Evolutionary conservation across 2,113 vertebrate species (phyloP).

Genomic region (Barbus barbus): DNA sequence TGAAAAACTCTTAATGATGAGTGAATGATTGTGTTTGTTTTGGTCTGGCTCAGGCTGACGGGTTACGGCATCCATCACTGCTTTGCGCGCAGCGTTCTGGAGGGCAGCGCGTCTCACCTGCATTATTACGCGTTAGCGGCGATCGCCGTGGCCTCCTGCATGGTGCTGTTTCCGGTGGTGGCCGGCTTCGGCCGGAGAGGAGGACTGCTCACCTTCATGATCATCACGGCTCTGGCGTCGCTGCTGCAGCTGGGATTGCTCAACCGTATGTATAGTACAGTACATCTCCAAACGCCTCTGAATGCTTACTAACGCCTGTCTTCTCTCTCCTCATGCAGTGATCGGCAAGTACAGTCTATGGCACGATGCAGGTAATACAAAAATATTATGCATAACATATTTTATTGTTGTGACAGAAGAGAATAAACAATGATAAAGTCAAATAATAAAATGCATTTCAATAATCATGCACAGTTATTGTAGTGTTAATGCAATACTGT

Average conservation of each 20-base stretch:
- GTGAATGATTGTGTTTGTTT: neutral
- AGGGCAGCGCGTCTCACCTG: constrained; percentile 80
- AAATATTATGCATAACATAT: neutral
- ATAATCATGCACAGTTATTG: neutral
- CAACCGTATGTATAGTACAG: constrained; percentile 83
- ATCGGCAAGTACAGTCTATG: constrained; percentile 97
- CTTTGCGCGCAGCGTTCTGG: constrained; percentile 94
- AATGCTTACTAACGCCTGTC: neutral
- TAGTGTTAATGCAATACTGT: too few species aligned
- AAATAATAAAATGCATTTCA: neutral
- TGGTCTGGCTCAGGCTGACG: constrained; percentile 77
- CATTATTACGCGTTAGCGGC: constrained; percentile 94
- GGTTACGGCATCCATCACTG: constrained; percentile 97
- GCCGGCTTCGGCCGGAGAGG: constrained; percentile 89
- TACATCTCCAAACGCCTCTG: neutral
- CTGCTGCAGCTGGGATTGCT: constrained; percentile 93
- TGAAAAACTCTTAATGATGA: too few species aligned
- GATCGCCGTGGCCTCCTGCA: constrained; percentile 88
- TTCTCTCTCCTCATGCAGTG: constrained; percentile 74
- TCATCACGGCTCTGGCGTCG: constrained; percentile 92
- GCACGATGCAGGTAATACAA: constrained; percentile 86
- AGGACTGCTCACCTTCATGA: constrained; percentile 95
- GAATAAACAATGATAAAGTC: neutral
- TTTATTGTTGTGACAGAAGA: neutral
- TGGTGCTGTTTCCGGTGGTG: constrained; percentile 89